Base-by-base conservation (phyloP, 2,797 vertebrate species). In the Dendrocincla tyrannina region DNA sequence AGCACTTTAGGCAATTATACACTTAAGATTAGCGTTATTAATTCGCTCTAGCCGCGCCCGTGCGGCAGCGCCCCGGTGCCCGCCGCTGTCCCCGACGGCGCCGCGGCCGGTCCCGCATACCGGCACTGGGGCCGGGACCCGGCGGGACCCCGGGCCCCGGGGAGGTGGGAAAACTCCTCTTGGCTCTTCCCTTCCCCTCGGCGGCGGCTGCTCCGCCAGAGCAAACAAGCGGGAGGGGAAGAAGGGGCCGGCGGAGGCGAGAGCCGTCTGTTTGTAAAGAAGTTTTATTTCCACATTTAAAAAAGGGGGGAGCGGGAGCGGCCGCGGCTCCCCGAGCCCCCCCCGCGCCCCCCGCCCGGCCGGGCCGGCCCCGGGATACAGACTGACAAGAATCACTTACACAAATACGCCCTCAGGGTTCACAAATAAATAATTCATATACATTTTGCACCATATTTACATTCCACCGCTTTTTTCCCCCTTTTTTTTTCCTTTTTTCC, bases 221-320 rank as follows among this genome's bases (percentile, higher is more conserved):
- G 47, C 64, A 72, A 83, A 80, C 86, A 88, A 63, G 80, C 84
- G 42, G 77, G 44, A 52, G 64, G 69, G 22, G 32, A 20, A 68
- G 66, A 50, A 82, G 72, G 25, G 68, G 76, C 27, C n/a, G 56
- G 27, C 37, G 52, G 41, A 52, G 32, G 25, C 28, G 24, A 73
- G 37, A 75, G 74, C 52, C 67, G 84, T 89, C 90, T 91, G 88
- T 98, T 98, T 98, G 97, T 98, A 99, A 96, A 99, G 98, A 98
- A 98, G 98, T 99, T 96, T 99, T 99, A 99, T 99, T 99, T 99
- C 94, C 97, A 99, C 99, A 98, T 99, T 99, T 98, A 97, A 98
- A 98, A 99, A 99, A 98, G 98, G 97, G 98, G 98, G 97, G 85
- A 93, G 49, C 89, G 90, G 66, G 60, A 68, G 69, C 62, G 64